Base-by-base conservation (phyloP, 2,113 vertebrate genomes). In the Chrysochloris asiatica region DNA sequence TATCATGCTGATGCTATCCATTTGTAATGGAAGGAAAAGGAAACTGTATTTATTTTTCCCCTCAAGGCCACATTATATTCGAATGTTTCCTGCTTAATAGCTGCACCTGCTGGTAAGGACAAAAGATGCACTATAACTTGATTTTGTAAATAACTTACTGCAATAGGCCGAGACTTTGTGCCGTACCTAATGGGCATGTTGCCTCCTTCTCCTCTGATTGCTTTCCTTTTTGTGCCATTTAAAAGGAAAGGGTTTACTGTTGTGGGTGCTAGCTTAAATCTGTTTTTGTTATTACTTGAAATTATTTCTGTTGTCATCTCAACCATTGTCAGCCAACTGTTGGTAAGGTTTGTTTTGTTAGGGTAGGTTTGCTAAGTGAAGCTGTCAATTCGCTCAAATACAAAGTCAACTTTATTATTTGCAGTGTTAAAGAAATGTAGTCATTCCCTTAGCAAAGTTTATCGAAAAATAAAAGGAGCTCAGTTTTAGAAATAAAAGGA, bases 101-200 rank as follows among this genome's bases (percentile, higher is more conserved):
- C 95, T 96, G 92, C 85, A 93, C 95, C 95, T 98, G 89, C 94
- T 97, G 96, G 81, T 92, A 94, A 94, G 95, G 93, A 97, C 96
- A 97, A 97, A 97, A 94, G 61, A 90, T 43, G 2, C 72, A 61
- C 93, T 77, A 2, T 89, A 1, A 1, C 78, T 95, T 88, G 92
- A 82, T 93, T 97, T 97, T 96, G 91, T 96, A 96, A 96, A 96
- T 94, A 97, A 45, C 83, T 59, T 19, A 73, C 79, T 90, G 82
- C 95, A 59, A 30, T 86, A 89, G 93, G 6, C 30, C 0, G 14
- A 69, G 89, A 95, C 75, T 88, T 77, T 78, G 73, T 6, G 6
- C 22, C 59, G 2, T 59, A 93, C 83, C 91, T 97, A 94, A 95
- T 0, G 6, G 85, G 48, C 89, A 94, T 9, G 52, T 8, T 82